Evolutionary conservation across 2,888 invertebrate species (phyloP), one percentile per base, ranked within the genome.

Genomic region (Drosophila kambysellisi): DNA sequence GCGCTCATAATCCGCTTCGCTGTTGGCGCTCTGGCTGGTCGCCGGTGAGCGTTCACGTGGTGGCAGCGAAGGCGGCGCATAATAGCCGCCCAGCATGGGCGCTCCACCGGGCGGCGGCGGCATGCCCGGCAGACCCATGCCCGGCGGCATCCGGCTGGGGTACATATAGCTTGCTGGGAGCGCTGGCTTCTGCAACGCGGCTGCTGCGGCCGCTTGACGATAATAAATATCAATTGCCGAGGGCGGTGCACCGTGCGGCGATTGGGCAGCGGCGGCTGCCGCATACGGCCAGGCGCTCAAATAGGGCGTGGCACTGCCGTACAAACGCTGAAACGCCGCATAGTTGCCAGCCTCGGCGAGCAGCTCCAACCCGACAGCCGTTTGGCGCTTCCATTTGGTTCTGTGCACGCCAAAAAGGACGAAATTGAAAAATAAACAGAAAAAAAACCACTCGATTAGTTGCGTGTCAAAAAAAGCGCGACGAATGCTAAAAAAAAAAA

Each of bases 361-460:
- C 54, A 99, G 95, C 93, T 99, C 99, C 83, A 99, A 94, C 0
- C 99, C 99, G 4, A 99, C 99, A 0, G 99, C 98, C 25, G 99
- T 99, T 93, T 99, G 99, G 5, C 99, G 96, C 94, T 99, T 99
- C 99, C 99, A 99, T 95, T 99, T 99, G 93, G 99, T 99, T 95
- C 95, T 95, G 94, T 92, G 46, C 46, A 2, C 46, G 46, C 46
- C 4, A 90, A 90, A 53, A 58, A 39, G 30, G 37, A 46, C 9
- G 12, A 12, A 52, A 37, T 30, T 11, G 43, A 12, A 17, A 15
- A 9, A 8, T 1, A 35, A 17, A 9, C 5, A 12, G 17, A 30
- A 17, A n/a, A 48, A 30, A 58, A 46, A 12, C 20, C 33, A 48
- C 56, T 52, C 48, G 50, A 71, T 76, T 77, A 63, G 77, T 76